Evolutionary conservation across 2,888 invertebrate species (phyloP).

Genomic region (Hypomecis atomaria): DNA sequence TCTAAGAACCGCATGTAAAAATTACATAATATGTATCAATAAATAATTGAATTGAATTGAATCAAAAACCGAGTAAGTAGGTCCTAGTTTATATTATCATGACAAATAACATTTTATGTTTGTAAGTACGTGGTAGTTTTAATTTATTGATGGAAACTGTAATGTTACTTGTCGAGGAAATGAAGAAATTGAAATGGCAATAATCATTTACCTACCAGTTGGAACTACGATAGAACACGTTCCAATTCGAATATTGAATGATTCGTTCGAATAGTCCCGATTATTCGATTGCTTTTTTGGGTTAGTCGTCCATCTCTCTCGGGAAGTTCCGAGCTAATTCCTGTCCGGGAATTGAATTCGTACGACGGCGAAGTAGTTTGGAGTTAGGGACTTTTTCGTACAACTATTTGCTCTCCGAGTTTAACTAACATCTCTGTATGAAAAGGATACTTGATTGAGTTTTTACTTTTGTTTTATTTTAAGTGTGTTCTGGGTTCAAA

Average conservation of each 20-base stretch:
- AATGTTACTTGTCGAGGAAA: no score
- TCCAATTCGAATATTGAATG: neutral
- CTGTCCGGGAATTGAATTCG: slow-evolving; percentile 58
- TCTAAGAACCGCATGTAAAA: no score
- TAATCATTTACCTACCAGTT: no score
- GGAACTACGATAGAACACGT: no score
- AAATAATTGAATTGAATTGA: no score
- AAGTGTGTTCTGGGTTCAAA: neutral
- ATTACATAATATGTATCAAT: no score
- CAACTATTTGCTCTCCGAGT: slow-evolving; percentile 19
- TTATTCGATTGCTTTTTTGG: slow-evolving; percentile 9
- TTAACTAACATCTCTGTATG: slow-evolving; percentile 10
- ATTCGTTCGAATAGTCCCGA: neutral
- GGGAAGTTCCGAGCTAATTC: slow-evolving; percentile 55
- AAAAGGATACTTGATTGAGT: slow-evolving; percentile 10
- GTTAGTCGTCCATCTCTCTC: slow-evolving; percentile 6
- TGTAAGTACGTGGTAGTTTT: no score
- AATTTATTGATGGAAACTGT: no score
- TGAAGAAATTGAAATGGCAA: no score
- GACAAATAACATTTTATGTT: no score
- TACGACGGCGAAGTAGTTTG: slow-evolving; percentile 41
- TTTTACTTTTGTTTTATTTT: neutral
- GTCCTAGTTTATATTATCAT: no score
- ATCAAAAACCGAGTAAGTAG: no score
- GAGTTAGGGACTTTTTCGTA: slow-evolving; percentile 38